Conservation (phyloP, 2,797 vertebrate species). For the Yasuhikotakia modesta region DNA sequence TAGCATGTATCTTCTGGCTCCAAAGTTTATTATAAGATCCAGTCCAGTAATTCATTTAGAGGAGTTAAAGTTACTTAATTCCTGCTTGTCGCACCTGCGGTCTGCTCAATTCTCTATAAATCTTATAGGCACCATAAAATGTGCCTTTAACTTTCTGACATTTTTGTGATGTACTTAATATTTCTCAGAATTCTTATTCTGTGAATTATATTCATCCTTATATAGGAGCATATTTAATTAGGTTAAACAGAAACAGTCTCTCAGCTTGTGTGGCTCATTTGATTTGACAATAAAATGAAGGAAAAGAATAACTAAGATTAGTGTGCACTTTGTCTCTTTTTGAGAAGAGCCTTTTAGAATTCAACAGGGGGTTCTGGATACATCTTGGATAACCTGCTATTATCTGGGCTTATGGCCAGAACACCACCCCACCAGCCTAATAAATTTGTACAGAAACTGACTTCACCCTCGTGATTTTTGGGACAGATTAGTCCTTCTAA, state of each 20-base stretch:
- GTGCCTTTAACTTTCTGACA: no score
- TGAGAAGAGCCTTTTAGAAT: background rate
- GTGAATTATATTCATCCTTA: no score
- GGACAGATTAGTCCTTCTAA: conserved; percentile 20
- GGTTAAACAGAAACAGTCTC: background rate
- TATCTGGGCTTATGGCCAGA: conserved; percentile 9
- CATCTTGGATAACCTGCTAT: conserved; percentile 1
- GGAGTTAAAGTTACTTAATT: background rate
- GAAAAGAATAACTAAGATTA: conserved; percentile 15
- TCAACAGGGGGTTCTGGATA: background rate
- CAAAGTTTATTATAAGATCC: background rate
- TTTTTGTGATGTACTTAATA: no score
- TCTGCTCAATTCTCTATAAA: background rate
- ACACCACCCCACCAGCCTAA: background rate
- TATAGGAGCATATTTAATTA: background rate
- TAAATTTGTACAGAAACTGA: conserved; percentile 31
- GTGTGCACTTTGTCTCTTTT: background rate
- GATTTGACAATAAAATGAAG: background rate
- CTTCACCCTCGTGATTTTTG: conserved; percentile 19
- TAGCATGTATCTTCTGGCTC: background rate
- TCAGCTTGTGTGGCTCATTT: background rate
- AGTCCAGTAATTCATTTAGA: background rate
- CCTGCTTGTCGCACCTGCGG: background rate
- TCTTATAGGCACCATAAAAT: background rate
- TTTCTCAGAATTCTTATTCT: no score